Evolutionary conservation across 1,140 invertebrate species (phyloP).

Genomic region (Brachionus calyciflorus): DNA sequence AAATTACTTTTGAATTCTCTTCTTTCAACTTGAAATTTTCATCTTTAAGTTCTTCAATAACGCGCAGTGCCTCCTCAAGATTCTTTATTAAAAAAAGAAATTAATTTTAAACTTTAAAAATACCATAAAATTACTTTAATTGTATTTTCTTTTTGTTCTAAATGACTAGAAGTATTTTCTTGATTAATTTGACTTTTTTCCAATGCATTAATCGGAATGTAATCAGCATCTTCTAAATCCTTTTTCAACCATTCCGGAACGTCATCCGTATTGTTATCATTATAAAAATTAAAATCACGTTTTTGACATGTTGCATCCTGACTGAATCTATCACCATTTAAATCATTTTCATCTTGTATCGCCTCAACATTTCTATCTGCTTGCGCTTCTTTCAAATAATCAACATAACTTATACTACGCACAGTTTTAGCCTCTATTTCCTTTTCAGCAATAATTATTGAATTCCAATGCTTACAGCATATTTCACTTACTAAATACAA

Average conservation of each 20-base stretch:
- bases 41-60: slow-evolving; percentile 14
- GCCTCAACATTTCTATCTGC: not conserved
- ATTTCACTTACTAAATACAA: slow-evolving; percentile 56
- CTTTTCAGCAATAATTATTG: slow-evolving; percentile 56
- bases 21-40: slow-evolving; percentile 34
- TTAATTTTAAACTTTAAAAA: not conserved
- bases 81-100: not conserved
- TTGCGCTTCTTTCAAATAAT: not conserved
- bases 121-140: not conserved
- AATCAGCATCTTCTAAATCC: slow-evolving; percentile 42
- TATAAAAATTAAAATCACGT: slow-evolving; percentile 10
- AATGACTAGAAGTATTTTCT: not conserved
- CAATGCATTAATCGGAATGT: slow-evolving; percentile 23
- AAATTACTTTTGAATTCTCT: slow-evolving; percentile 13
- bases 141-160: not conserved
- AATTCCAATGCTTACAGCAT: slow-evolving; percentile 54
- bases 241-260: slow-evolving; percentile 40
- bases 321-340: too few relatives aligned
- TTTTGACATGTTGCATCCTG: slow-evolving; percentile 25
- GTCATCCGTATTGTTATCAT: not conserved
- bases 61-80: not conserved
- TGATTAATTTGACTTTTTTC: not conserved
- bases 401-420: slow-evolving; percentile 3
- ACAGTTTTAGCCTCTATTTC: not conserved
- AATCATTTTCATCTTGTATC: not conserved